Evolutionary conservation across 2,888 invertebrate genomes (phyloP).

Genomic region (Pardosa pseudoannulata): DNA sequence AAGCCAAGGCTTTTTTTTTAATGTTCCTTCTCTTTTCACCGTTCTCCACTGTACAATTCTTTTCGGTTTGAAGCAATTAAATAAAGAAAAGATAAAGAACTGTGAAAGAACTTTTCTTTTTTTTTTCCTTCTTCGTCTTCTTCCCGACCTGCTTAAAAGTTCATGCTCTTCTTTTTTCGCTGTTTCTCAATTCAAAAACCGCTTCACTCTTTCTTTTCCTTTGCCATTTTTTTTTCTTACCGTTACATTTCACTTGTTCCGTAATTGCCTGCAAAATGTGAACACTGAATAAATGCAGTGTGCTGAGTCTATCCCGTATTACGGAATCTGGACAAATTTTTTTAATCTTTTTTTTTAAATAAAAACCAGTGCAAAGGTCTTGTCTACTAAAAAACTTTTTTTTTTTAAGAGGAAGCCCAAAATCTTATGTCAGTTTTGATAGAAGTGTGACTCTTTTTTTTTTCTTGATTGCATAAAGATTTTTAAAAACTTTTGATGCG

Average conservation of each 20-base stretch:
- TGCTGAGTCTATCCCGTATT: not conserved
- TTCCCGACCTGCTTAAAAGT: conserved; percentile 27
- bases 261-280: conserved; percentile 58
- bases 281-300: not conserved
- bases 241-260: conserved; percentile 59
- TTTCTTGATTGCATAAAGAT: not conserved
- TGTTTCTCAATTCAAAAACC: conserved; percentile 40
- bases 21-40: conserved; percentile 24
- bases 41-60: conserved; percentile 32
- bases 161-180: conserved; percentile 31
- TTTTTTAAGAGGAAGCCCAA: not conserved
- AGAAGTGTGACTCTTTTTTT: not conserved
- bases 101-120: conserved; percentile 32
- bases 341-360: no score
- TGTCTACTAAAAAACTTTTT: not conserved
- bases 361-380: not conserved
- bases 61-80: conserved; percentile 66
- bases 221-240: not conserved
- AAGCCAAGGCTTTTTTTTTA: not conserved
- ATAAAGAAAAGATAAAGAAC: conserved; percentile 67
- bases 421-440: conserved; percentile 13
- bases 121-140: not conserved
- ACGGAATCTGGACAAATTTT: not conserved
- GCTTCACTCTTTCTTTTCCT: conserved; percentile 7
- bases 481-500: not conserved